Conservation (phyloP, 2,113 vertebrate species). For the Amazona vittata region DNA sequence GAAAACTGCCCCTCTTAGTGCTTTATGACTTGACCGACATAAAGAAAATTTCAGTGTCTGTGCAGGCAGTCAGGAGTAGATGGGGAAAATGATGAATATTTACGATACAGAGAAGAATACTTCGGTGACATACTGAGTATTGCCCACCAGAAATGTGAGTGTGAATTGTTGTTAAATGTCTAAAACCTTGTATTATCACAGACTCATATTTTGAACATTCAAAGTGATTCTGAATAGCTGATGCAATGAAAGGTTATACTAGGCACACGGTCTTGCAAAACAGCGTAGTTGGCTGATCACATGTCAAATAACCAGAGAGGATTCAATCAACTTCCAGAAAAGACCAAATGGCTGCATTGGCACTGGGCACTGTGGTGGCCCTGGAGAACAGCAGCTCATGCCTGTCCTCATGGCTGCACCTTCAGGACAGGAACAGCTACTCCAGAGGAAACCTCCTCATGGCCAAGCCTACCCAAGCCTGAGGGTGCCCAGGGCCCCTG, state of each 20-base stretch:
- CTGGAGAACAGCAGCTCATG: background rate
- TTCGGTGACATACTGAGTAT: conserved; percentile 19
- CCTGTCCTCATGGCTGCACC: background rate
- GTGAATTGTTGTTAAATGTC: conserved; percentile 11
- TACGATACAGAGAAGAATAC: background rate
- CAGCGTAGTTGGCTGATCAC: background rate
- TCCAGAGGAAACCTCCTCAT: fast-evolving
- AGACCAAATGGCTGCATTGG: background rate
- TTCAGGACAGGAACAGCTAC: background rate
- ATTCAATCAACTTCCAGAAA: fast-evolving
- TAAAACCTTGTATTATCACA: background rate
- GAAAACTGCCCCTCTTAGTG: conserved; percentile 27
- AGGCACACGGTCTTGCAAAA: background rate
- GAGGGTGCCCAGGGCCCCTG: background rate
- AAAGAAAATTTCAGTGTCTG: conserved; percentile 18
- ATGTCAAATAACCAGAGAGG: background rate
- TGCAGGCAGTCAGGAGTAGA: background rate
- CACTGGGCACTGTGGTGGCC: background rate
- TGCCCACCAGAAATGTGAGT: background rate
- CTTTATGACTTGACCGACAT: conserved; percentile 26
- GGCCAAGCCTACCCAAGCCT: background rate
- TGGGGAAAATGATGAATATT: conserved; percentile 28
- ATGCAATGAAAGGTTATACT: background rate
- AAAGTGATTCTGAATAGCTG: background rate
- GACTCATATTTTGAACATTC: background rate